These are phyloP conservation scores for Anthonomus grandis DNA, from an alignment of 1,140 invertebrate species.

Conservation along the genomic window DNA sequence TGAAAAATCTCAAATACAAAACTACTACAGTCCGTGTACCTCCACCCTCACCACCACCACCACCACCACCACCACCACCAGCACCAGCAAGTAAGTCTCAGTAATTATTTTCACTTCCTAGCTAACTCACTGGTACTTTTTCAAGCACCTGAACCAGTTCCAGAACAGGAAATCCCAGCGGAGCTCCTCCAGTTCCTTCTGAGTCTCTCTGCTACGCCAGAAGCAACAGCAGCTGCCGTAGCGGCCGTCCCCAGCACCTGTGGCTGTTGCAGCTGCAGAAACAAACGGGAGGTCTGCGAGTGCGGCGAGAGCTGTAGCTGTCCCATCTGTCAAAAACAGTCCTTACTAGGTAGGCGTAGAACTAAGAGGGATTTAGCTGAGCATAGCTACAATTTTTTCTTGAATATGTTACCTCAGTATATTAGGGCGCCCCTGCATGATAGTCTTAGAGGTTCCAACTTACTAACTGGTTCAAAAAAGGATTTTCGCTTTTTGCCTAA, in stretches of 20 bases:
- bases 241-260: background rate
- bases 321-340: background rate
- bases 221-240: slow-evolving; percentile 3
- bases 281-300: background rate
- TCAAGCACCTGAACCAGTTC: background rate
- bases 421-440: slow-evolving; percentile 20
- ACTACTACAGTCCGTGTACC: background rate
- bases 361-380: slow-evolving; percentile 12
- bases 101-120: background rate
- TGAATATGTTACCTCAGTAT: slow-evolving; percentile 27
- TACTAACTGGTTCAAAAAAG: too few relatives aligned
- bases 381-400: slow-evolving; percentile 27
- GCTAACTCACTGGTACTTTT: background rate
- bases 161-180: too few relatives aligned
- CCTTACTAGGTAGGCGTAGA: background rate
- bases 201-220: background rate
- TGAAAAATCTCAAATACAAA: background rate
- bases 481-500: too few relatives aligned
- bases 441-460: slow-evolving; percentile 4
- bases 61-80: background rate
- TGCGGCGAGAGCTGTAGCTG: background rate
- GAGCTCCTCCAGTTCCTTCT: background rate
- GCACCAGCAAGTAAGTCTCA: background rate
- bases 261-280: background rate
- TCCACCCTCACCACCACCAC: background rate